phyloP scores from a whole-genome alignment of 2,113 vertebrate species.

The Albula goreensis region DNA sequence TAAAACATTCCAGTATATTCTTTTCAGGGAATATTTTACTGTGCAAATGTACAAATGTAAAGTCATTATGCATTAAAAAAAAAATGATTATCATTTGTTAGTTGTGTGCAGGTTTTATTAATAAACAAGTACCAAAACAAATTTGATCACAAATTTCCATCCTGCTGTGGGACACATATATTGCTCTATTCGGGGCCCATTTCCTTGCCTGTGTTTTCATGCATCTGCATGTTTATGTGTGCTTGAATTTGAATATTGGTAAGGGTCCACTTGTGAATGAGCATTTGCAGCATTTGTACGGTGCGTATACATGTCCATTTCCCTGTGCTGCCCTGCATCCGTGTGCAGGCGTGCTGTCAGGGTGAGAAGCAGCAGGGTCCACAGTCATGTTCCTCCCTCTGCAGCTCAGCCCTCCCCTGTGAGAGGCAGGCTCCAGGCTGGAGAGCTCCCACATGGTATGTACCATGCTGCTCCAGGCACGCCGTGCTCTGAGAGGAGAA shows the following conservation, averaged over 20 bases:
- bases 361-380: neutral
- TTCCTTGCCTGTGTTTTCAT: neutral
- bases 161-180: neutral
- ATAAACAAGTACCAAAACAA: neutral
- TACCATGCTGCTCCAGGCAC: conserved; percentile 9
- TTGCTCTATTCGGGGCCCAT: neutral
- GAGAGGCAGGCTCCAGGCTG: neutral
- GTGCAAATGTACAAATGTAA: too few species aligned
- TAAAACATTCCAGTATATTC: neutral
- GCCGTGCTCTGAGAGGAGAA: neutral
- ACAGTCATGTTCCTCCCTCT: neutral
- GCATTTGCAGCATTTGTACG: neutral
- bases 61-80: too few species aligned
- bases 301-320: neutral
- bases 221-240: neutral
- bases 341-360: neutral
- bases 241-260: neutral
- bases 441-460: neutral
- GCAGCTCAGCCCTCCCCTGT: neutral
- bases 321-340: neutral
- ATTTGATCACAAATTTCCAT: too few species aligned
- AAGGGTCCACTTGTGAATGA: neutral
- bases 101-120: neutral
- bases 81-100: neutral
- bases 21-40: neutral